Evolutionary conservation across 2,888 invertebrate species (phyloP).

Genomic region (Acanthococcus lagerstroemiae): DNA sequence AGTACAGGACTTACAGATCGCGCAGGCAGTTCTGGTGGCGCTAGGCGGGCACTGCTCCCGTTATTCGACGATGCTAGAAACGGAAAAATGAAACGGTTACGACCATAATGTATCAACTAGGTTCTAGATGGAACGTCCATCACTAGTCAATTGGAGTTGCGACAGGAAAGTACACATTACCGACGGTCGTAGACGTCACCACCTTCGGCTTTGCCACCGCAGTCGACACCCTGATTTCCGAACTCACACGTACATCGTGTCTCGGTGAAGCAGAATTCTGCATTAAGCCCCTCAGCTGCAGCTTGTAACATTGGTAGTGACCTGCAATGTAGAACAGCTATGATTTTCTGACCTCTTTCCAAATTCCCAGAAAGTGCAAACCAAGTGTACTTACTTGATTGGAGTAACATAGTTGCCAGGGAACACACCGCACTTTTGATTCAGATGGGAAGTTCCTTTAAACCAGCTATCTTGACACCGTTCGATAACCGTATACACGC

Average conservation of each 20-base stretch:
- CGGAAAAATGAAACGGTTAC: too few relatives aligned
- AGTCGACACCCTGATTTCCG: too few relatives aligned
- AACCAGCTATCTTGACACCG: slow-evolving; percentile 85
- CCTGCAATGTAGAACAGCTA: slow-evolving; percentile 28
- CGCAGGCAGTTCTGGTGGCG: slow-evolving; percentile 63
- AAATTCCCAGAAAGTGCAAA: background rate
- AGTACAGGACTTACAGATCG: slow-evolving; percentile 50
- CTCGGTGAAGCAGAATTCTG: slow-evolving; percentile 6
- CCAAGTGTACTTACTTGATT: slow-evolving; percentile 44
- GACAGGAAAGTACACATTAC: background rate
- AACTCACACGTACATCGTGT: background rate
- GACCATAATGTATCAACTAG: too few relatives aligned
- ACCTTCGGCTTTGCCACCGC: too few relatives aligned
- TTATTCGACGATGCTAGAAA: too few relatives aligned
- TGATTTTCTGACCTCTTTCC: background rate
- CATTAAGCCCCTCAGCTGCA: slow-evolving; percentile 35
- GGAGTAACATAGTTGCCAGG: slow-evolving; percentile 80
- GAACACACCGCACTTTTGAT: slow-evolving; percentile 73
- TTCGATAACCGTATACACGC: slow-evolving; percentile 72
- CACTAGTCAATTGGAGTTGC: too few relatives aligned
- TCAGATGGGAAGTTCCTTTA: slow-evolving; percentile 69
- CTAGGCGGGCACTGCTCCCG: slow-evolving; percentile 25
- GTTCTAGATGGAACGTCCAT: too few relatives aligned
- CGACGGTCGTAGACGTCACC: background rate
- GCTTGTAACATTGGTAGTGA: slow-evolving; percentile 37